These are phyloP conservation scores for Sitobion miscanthi DNA, from an alignment of 1,140 invertebrate genomes.

Conservation along the genomic window DNA sequence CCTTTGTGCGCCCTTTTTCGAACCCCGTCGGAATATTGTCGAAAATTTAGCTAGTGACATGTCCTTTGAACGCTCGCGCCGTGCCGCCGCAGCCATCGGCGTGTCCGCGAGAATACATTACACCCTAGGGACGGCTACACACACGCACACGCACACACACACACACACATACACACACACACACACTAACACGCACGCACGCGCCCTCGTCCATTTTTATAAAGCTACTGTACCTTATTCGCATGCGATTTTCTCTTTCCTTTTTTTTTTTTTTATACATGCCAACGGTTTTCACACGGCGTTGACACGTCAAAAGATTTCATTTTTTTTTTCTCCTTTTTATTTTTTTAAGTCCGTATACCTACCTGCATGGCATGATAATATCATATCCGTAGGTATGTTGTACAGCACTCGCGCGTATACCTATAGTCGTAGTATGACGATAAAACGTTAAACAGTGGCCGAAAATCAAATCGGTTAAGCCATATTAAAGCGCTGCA, in stretches of 20 bases:
- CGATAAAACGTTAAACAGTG: not conserved
- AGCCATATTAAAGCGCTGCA: too few relatives aligned
- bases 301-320: constrained; percentile 25
- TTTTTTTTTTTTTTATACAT: not conserved
- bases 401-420: not conserved
- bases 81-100: not conserved
- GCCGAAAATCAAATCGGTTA: not conserved
- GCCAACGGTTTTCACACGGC: not conserved
- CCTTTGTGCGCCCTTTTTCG: constrained; percentile 47
- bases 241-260: not conserved
- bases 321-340: not conserved
- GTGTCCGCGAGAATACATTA: constrained; percentile 54
- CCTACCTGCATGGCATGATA: not conserved
- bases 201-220: not conserved
- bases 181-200: not conserved
- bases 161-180: not conserved
- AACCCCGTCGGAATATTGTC: constrained; percentile 52
- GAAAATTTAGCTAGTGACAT: constrained; percentile 53
- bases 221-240: not conserved
- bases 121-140: constrained; percentile 16
- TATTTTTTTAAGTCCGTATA: not conserved
- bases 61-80: constrained; percentile 48
- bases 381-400: not conserved
- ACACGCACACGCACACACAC: not conserved
- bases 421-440: not conserved